Conservation (phyloP, 1,140 invertebrate species). For the Drosophila orena region DNA sequence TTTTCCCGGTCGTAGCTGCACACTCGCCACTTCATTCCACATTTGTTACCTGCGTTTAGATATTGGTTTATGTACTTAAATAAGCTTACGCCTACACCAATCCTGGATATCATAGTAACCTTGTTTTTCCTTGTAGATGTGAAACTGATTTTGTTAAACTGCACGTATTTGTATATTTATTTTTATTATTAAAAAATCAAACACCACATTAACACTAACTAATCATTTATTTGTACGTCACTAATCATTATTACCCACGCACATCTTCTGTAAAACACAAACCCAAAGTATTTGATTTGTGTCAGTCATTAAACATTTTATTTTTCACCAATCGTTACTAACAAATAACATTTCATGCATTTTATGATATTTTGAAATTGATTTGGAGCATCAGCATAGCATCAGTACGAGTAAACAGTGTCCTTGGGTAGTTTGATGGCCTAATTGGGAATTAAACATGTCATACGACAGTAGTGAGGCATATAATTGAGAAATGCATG, state of each 20-base stretch:
- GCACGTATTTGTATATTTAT: conserved; percentile 18
- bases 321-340: conserved; percentile 23
- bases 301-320: conserved; percentile 4
- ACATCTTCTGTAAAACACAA: background rate
- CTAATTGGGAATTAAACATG: background rate
- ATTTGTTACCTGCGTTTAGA: background rate
- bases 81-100: background rate
- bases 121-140: background rate
- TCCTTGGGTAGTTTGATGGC: background rate
- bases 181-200: background rate
- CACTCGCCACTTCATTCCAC: background rate
- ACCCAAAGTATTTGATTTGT: conserved; percentile 8
- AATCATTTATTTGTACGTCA: conserved; percentile 4
- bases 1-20: conserved; percentile 1
- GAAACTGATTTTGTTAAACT: conserved; percentile 1
- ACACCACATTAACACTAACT: background rate
- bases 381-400: background rate
- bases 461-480: background rate
- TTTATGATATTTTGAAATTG: conserved; percentile 9
- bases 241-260: background rate
- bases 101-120: background rate
- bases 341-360: conserved; percentile 54
- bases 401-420: background rate
- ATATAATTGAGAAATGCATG: conserved; percentile 71
- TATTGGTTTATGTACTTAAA: conserved; percentile 2